Evolutionary conservation across 2,797 vertebrate species (phyloP).

Genomic region (Coreius guichenoti): DNA sequence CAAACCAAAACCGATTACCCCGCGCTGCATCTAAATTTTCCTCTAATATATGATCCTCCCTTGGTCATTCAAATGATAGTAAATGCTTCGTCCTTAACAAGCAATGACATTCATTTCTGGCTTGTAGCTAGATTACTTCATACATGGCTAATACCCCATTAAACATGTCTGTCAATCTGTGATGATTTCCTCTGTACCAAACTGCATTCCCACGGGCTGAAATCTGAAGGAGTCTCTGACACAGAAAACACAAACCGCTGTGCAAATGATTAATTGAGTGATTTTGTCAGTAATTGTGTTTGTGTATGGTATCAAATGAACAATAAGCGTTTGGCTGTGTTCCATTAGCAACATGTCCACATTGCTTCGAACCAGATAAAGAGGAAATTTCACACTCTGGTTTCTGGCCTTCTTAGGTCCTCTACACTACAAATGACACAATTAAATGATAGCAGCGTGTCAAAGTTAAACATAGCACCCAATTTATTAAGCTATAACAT

Average conservation of each 20-base stretch:
- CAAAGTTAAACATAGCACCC: slow-evolving; percentile 46
- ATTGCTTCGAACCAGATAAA: slow-evolving; percentile 45
- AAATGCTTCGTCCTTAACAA: slow-evolving; percentile 48
- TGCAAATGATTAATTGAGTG: slow-evolving; percentile 40
- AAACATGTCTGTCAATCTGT: slow-evolving; percentile 45
- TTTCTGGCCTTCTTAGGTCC: slow-evolving; percentile 36
- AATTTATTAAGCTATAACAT: slow-evolving; percentile 45
- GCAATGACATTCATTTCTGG: slow-evolving; percentile 46
- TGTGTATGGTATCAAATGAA: slow-evolving; percentile 38
- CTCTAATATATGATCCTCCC: slow-evolving; percentile 66
- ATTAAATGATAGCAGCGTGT: slow-evolving; percentile 57
- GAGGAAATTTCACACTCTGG: slow-evolving; percentile 37
- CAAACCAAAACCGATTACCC: slow-evolving; percentile 69
- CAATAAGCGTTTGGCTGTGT: slow-evolving; percentile 33
- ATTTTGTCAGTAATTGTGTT: slow-evolving; percentile 48
- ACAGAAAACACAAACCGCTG: slow-evolving; percentile 42
- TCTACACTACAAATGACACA: slow-evolving; percentile 42
- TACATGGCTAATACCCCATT: slow-evolving; percentile 47
- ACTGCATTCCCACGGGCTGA: slow-evolving; percentile 33
- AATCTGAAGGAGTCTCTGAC: slow-evolving; percentile 44
- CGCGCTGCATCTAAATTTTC: slow-evolving; percentile 58
- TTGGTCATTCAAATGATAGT: slow-evolving; percentile 63
- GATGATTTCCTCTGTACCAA: slow-evolving; percentile 24
- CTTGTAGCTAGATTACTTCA: slow-evolving; percentile 49
- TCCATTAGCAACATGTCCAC: slow-evolving; percentile 20